These are phyloP conservation scores for Machaerirhynchus nigripectus DNA, from an alignment of 2,113 vertebrate species.

Conservation along the genomic window DNA sequence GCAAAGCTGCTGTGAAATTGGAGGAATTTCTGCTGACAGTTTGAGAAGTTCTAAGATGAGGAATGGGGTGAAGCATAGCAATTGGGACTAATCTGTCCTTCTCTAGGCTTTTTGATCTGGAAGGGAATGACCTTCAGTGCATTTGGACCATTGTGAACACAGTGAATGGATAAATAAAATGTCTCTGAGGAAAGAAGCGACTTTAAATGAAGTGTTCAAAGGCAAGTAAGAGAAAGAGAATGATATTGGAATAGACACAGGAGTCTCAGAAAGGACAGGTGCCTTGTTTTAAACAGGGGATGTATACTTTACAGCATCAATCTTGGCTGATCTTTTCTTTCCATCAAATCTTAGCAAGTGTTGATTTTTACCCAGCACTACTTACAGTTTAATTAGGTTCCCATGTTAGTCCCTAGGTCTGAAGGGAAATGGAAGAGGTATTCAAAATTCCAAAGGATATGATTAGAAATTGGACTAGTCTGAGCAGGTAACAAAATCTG, in stretches of 20 bases:
- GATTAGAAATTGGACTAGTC: constrained; percentile 29
- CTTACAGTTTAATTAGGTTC: constrained; percentile 30
- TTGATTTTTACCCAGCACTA: background rate
- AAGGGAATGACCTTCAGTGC: background rate
- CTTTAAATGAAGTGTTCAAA: background rate
- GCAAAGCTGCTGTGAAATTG: background rate
- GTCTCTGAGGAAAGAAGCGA: background rate
- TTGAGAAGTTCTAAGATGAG: background rate
- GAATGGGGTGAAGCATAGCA: background rate
- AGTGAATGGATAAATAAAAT: background rate
- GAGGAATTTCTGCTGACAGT: background rate
- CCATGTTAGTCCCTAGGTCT: background rate
- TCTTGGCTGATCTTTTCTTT: background rate
- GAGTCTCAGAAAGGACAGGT: background rate
- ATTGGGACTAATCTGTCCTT: background rate
- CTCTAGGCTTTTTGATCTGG: background rate
- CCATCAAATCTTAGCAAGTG: background rate
- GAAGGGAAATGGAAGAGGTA: background rate
- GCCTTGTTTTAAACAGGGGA: background rate
- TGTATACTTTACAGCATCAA: background rate
- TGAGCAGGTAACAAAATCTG: constrained; percentile 29
- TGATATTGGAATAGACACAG: background rate
- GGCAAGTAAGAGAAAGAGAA: background rate
- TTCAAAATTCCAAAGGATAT: constrained; percentile 17
- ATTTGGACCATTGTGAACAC: background rate